Conservation (phyloP, 2,797 vertebrate species). For the Heliangelus exortis region DNA sequence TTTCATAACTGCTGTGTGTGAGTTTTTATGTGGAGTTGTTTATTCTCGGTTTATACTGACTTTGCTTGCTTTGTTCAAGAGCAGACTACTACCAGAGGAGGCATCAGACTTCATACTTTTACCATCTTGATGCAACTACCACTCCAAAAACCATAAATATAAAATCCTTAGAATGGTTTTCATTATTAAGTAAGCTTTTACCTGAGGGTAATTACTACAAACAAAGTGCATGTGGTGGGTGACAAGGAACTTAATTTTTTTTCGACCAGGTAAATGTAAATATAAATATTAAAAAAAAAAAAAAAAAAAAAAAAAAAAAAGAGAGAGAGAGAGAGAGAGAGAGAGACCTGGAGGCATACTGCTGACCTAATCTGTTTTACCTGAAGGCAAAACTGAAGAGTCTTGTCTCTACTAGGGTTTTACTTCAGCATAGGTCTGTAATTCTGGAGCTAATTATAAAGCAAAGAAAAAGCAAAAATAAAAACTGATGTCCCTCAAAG, state of each 20-base stretch:
- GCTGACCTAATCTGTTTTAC: neutral
- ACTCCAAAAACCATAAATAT: neutral
- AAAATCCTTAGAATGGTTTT: neutral
- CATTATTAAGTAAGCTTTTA: slow-evolving; percentile 14
- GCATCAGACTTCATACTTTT: neutral
- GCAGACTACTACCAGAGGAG: neutral
- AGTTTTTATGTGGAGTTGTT: neutral
- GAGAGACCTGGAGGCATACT: neutral
- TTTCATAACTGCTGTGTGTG: neutral
- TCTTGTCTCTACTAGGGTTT: neutral
- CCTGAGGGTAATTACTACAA: neutral
- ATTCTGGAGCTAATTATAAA: neutral
- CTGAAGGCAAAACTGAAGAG: neutral
- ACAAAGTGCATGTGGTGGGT: neutral
- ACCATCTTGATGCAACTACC: neutral
- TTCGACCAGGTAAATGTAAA: neutral
- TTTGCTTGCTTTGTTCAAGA: neutral
- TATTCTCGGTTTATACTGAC: neutral
- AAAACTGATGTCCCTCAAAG: neutral
- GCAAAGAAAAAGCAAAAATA: neutral
- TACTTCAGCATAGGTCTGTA: neutral
- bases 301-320: no score
- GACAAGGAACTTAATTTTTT: neutral
- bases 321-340: no score
- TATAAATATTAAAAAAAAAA: neutral